Base-by-base conservation (phyloP, 2,888 invertebrate genomes). In the Mesorhabditis spiculigera region DNA sequence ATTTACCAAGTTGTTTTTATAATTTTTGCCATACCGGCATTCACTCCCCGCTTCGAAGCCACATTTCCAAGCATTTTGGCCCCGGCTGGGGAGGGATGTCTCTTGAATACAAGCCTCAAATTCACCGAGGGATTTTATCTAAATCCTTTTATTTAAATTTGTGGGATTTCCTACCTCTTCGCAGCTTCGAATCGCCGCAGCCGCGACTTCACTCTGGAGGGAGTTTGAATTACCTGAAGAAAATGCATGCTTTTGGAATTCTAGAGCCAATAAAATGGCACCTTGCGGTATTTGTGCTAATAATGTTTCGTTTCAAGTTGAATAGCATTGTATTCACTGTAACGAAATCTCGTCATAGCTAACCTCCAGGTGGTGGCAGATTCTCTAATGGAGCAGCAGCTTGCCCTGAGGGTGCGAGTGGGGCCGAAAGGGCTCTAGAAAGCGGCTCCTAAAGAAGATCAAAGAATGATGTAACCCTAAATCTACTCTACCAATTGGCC, bases 21-120 rank as follows among this genome's bases (percentile, higher is more conserved):
- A 13, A 13, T 10, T 13, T n/a, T 10, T n/a, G 8, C 58, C 58
- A 50, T 50, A 50, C 58, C n/a, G 8, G 58, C 58, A 50, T 13
- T 10, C 58, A n/a, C 10, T 50, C n/a, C 58, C 58, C 58, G 8
- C 58, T n/a, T 50, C 58, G 58, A 50, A 50, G n/a, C 58, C n/a
- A n/a, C 58, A 50, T n/a, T 50, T 10, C 58, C 58, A 50, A n/a
- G 58, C 58, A 50, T 10, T 50, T 13, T 10, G 58, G 10, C 10
- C 8, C n/a, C n/a, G 58, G 8, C 58, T 10, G n/a, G 58, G 58
- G 8, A 50, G 58, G 58, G n/a, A n/a, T 13, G 58, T 13, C 8
- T 13, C 58, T 50, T 50, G 58, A 50, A 50, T n/a, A 50, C 58
- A 50, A 50, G 8, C 58, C 58, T 50, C 58, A 50, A 50, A 50